Conservation (phyloP, 2,113 vertebrate species). For the Neodon shergylaensis region DNA sequence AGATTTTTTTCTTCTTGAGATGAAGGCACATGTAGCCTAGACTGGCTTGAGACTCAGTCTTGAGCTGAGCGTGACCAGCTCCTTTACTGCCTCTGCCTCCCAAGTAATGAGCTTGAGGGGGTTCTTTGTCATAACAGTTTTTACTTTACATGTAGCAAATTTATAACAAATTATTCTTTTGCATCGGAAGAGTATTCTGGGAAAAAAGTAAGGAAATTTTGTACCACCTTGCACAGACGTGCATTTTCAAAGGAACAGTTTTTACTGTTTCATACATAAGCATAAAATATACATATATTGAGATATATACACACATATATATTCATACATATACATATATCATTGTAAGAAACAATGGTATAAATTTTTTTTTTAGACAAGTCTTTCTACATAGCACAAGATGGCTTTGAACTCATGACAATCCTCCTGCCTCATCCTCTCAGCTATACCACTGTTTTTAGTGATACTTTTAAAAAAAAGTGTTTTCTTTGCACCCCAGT, state of each 20-base stretch:
- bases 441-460: not conserved
- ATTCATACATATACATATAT: not conserved
- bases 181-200: constrained; percentile 30
- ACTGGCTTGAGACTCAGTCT: too few relatives aligned
- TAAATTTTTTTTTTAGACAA: not conserved
- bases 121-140: not conserved
- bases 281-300: not conserved
- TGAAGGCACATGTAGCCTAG: too few relatives aligned
- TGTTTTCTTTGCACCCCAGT: constrained; percentile 54
- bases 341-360: not conserved
- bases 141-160: not conserved
- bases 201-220: not conserved
- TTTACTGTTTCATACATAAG: not conserved
- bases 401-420: too few relatives aligned
- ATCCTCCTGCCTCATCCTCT: not conserved
- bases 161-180: constrained; percentile 31
- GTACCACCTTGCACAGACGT: not conserved
- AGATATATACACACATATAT: not conserved
- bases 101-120: not conserved
- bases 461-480: constrained; percentile 23
- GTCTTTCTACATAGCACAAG: too few relatives aligned
- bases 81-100: too few relatives aligned
- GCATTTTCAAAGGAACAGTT: not conserved
- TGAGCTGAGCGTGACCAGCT: too few relatives aligned
- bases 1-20: too few relatives aligned